Conservation (phyloP, 2,888 invertebrate genomes). For the Caenorhabditis imperialis region DNA sequence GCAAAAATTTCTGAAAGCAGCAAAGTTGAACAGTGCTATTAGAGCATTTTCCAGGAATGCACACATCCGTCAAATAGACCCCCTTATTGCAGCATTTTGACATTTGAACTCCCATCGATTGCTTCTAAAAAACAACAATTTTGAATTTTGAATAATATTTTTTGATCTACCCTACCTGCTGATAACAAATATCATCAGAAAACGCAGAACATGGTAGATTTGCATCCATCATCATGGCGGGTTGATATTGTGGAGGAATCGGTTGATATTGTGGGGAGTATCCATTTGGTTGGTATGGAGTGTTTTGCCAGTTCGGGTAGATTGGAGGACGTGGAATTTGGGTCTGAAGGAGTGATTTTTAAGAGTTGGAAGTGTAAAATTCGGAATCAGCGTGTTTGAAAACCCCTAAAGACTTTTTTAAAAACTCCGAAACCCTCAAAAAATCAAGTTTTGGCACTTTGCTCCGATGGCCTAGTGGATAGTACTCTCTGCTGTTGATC, state of each 20-base stretch:
- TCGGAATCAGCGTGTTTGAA: not conserved
- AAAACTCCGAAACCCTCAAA: too few relatives aligned
- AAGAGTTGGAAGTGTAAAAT: too few relatives aligned
- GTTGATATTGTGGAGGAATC: not conserved
- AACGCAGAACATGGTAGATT: slow-evolving; percentile 72
- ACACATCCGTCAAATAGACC: slow-evolving; percentile 75
- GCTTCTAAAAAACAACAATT: slow-evolving; percentile 59
- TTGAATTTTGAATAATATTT: not conserved
- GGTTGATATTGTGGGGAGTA: not conserved
- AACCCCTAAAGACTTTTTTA: too few relatives aligned
- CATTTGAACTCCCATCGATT: slow-evolving; percentile 62
- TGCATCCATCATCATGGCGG: slow-evolving; percentile 21
- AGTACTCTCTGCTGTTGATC: too few relatives aligned
- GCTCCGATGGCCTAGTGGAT: too few relatives aligned
- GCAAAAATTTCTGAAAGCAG: slow-evolving; percentile 78
- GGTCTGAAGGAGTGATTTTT: too few relatives aligned
- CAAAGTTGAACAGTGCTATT: slow-evolving; percentile 75
- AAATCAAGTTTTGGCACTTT: too few relatives aligned
- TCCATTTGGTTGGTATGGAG: slow-evolving; percentile 15
- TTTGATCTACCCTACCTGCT: slow-evolving; percentile 63
- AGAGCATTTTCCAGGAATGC: slow-evolving; percentile 75
- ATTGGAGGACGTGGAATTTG: slow-evolving; percentile 59
- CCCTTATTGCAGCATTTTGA: slow-evolving; percentile 76
- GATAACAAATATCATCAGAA: slow-evolving; percentile 76
- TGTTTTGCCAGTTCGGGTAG: slow-evolving; percentile 28